Conservation (phyloP, 2,888 invertebrate genomes). For the Drosophila acutilabella region DNA sequence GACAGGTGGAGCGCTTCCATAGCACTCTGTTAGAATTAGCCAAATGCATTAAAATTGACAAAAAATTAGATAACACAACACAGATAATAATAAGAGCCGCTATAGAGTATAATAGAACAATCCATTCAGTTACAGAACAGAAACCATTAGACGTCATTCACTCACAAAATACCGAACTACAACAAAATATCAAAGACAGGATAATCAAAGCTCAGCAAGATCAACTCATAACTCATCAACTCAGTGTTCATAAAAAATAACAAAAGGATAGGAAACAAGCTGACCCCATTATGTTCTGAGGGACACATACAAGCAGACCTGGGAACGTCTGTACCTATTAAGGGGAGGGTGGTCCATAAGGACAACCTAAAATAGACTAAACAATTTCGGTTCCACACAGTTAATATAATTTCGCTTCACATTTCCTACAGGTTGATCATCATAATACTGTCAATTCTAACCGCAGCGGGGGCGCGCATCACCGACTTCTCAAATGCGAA, state of each 20-base stretch:
- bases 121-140: neutral
- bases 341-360: no score
- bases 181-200: neutral
- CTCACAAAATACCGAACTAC: neutral
- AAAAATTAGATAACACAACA: constrained; percentile 6
- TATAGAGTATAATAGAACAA: neutral
- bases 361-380: no score
- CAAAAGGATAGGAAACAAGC: constrained; percentile 16
- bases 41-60: constrained; percentile 15
- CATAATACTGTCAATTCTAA: neutral
- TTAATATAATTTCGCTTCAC: neutral
- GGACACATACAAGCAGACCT: constrained; percentile 17
- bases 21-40: constrained; percentile 15
- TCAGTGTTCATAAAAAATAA: constrained; percentile 10
- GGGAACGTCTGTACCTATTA: constrained; percentile 11
- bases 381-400: neutral
- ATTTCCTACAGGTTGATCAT: neutral
- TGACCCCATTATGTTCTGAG: constrained; percentile 6
- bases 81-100: neutral
- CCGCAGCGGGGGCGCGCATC: neutral
- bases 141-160: neutral
- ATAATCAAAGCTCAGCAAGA: neutral
- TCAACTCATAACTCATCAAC: neutral
- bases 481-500: neutral
- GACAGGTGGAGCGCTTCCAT: constrained; percentile 20